phyloP scores from a whole-genome alignment of 2,113 vertebrate genomes.

The Calypte anna region DNA sequence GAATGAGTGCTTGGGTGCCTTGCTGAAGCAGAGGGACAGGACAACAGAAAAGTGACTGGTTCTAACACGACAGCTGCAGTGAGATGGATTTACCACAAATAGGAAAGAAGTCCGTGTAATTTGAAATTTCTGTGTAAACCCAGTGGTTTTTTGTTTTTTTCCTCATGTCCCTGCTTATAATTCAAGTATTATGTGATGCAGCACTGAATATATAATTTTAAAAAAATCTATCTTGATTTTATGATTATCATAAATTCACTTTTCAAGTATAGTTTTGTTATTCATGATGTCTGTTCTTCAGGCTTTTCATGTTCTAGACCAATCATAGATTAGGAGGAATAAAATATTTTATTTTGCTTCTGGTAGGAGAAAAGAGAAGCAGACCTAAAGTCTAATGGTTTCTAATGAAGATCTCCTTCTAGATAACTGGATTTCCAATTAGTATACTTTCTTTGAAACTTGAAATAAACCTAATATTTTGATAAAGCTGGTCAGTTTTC shows the following conservation, averaged over 20 bases:
- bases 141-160: background rate
- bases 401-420: background rate
- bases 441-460: background rate
- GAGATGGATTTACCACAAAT: background rate
- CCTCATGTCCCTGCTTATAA: background rate
- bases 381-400: background rate
- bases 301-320: background rate
- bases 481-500: background rate
- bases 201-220: background rate
- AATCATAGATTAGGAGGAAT: background rate
- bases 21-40: background rate
- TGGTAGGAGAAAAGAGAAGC: background rate
- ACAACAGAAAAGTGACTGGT: background rate
- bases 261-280: background rate
- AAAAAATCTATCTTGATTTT: background rate
- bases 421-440: background rate
- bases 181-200: background rate
- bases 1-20: background rate
- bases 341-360: background rate
- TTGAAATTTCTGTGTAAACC: background rate
- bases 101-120: background rate
- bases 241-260: background rate
- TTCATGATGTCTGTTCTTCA: background rate
- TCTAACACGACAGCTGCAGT: background rate
- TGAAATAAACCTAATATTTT: background rate